Base-by-base conservation (phyloP, 2,797 vertebrate species). In the Valencia hispanica region DNA sequence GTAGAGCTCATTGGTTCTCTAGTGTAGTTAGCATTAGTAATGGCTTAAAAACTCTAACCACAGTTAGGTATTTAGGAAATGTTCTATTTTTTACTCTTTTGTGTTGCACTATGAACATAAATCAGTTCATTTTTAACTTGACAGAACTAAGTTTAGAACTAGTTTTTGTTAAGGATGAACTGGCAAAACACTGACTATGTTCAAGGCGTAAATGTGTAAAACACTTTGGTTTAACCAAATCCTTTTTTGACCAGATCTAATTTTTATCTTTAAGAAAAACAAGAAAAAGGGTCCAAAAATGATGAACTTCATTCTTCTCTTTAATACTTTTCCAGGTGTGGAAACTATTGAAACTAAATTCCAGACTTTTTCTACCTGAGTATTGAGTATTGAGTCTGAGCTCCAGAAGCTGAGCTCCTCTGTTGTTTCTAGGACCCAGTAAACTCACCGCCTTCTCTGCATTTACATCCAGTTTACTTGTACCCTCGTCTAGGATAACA, bases 401-500 rank as follows among this genome's bases (percentile, higher is more conserved):
- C 30, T 51, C 10, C 48, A 51, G 66, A 47, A 34, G 20, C 36
- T n/a, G n/a, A n/a, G n/a, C 41, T 41, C 5, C 39, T 15, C 22
- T 39, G 11, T n/a, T 12, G 17, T 34, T 70, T 22, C 32, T 30
- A 41, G 41, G 10, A 63, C 18, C 18, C 0, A 22, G n/a, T 68
- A 22, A 57, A 87, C 92, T 73, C 74, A 91, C 89, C 25, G 84
- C 70, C 8, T 94, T 90, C 79, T 97, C 94, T 0, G 91, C 89
- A 4, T 95, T 77, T 5, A 77, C 63, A 0, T 97, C 97, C 94
- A 97, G 89, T 47, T 94, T 93, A 65, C 96, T 97, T 39, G 97
- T 97, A 15, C 96, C 96, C 84, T 98, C 97, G 0, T 98, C 97
- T 84, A 98, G 91, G 45, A 98, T 92, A 77, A 98, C 93, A 76